phyloP scores from a whole-genome alignment of 1,140 invertebrate genomes.

The Brachionus angularis region DNA sequence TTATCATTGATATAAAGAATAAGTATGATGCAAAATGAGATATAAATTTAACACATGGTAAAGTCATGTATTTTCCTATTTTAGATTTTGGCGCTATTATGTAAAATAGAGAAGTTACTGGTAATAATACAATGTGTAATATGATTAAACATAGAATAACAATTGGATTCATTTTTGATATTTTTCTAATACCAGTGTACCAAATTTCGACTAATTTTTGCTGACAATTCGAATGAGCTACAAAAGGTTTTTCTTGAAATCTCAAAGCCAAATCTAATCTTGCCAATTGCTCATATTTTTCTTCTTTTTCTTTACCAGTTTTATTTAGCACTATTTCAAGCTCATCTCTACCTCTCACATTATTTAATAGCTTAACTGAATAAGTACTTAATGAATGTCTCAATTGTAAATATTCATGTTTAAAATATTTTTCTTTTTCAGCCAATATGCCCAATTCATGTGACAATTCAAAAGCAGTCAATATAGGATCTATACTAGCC shows the following conservation, averaged over 20 bases:
- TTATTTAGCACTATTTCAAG: constrained; percentile 54
- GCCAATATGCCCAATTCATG: constrained; percentile 58
- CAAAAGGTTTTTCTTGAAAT: constrained; percentile 52
- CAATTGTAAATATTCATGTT: constrained; percentile 61
- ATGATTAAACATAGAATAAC: constrained; percentile 4
- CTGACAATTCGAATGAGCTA: constrained; percentile 46
- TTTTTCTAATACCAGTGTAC: constrained; percentile 41
- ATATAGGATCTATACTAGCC: constrained; percentile 65
- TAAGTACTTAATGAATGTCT: constrained; percentile 60
- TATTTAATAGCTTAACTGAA: constrained; percentile 53
- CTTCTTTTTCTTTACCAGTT: constrained; percentile 48
- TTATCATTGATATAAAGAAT: constrained; percentile 64
- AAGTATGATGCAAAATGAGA: constrained; percentile 63
- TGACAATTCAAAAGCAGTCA: constrained; percentile 64
- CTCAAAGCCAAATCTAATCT: constrained; percentile 54
- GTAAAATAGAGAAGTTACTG: constrained; percentile 13
- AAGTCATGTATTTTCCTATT: constrained; percentile 47
- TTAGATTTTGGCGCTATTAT: constrained; percentile 22
- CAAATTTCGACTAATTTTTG: constrained; percentile 46
- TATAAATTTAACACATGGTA: constrained; percentile 55
- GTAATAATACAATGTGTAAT: constrained; percentile 9
- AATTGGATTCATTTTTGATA: constrained; percentile 41
- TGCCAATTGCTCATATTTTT: constrained; percentile 54
- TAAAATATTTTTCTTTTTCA: constrained; percentile 44
- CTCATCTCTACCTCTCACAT: constrained; percentile 54